Percentiles rank a stretch among this genome's conserved stretches.
These are phyloP conservation scores for Vanessa tameamea DNA, from an alignment of 1,140 invertebrate genomes.

Conservation along the genomic window DNA sequence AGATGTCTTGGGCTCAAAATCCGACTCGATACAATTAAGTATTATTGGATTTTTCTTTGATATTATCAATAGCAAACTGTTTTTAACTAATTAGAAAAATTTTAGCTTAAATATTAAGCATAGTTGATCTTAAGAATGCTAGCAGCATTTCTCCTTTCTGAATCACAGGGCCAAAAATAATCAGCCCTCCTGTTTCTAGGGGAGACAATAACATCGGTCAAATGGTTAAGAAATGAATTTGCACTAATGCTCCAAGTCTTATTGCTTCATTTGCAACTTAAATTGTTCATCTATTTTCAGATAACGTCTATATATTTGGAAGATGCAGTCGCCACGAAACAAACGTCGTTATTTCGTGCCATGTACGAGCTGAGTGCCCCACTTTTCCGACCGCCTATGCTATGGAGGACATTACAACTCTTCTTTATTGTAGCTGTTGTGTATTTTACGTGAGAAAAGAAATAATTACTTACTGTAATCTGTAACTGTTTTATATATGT, in stretches of 20 bases:
- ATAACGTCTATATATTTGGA: constrained; percentile 48
- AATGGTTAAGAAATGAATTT: too few relatives aligned
- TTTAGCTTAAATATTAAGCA: too few relatives aligned
- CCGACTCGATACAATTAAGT: too few relatives aligned
- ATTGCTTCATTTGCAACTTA: background rate
- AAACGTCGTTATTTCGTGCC: constrained; percentile 45
- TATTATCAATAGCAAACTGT: background rate
- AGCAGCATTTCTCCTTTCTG: too few relatives aligned
- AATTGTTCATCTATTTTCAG: constrained; percentile 39
- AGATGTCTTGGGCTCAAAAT: too few relatives aligned
- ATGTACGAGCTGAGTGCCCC: constrained; percentile 65
- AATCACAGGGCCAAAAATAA: too few relatives aligned
- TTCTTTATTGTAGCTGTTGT: constrained; percentile 70
- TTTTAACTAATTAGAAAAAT: too few relatives aligned
- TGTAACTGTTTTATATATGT: background rate
- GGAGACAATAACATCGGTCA: too few relatives aligned
- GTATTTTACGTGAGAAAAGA: constrained; percentile 65
- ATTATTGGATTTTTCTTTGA: too few relatives aligned
- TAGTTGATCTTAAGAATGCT: too few relatives aligned
- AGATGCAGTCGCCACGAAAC: constrained; percentile 44
- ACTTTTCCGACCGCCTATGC: constrained; percentile 58
- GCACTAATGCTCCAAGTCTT: background rate
- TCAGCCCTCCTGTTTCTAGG: too few relatives aligned
- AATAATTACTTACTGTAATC: background rate
- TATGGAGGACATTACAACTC: constrained; percentile 62